These are phyloP conservation scores for Todiramphus saurophagus DNA, from an alignment of 2,113 vertebrate genomes.

Conservation along the genomic window DNA sequence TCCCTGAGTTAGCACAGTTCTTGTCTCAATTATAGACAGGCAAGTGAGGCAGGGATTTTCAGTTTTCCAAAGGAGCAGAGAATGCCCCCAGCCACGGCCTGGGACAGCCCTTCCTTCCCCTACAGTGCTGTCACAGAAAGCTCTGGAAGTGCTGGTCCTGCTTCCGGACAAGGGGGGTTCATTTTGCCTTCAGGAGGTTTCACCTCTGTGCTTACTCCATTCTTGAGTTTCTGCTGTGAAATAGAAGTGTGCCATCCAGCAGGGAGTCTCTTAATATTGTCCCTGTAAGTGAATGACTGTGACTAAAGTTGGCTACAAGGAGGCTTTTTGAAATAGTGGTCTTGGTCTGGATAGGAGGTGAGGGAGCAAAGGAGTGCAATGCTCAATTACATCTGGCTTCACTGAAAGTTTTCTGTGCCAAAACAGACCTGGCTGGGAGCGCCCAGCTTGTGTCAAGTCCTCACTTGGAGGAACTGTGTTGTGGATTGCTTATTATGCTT, in stretches of 20 bases:
- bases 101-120: neutral
- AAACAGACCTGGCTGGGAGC: neutral
- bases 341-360: neutral
- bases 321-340: neutral
- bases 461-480: neutral
- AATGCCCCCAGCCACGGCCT: neutral
- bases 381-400: neutral
- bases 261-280: neutral
- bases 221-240: neutral
- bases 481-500: neutral
- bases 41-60: neutral
- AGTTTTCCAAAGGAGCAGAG: neutral
- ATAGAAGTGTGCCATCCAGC: neutral
- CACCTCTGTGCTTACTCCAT: neutral
- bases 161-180: neutral
- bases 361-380: neutral
- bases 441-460: neutral
- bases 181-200: neutral
- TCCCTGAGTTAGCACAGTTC: neutral
- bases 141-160: neutral
- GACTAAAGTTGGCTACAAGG: neutral
- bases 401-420: neutral
- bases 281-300: neutral
- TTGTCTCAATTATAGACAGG: neutral
- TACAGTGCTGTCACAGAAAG: neutral